phyloP scores from a whole-genome alignment of 1,140 invertebrate species.

The Metaphire vulgaris region DNA sequence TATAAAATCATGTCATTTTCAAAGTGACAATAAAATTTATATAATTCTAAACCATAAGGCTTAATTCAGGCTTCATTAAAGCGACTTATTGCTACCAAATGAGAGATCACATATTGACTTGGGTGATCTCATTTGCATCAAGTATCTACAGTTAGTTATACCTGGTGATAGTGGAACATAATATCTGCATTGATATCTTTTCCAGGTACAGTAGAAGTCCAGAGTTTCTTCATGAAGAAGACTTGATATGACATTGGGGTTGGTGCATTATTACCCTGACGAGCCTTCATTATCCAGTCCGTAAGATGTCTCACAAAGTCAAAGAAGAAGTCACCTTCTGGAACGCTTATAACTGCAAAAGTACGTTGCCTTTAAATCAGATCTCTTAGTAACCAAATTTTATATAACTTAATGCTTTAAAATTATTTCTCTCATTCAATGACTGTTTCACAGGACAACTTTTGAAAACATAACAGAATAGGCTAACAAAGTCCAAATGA shows the following conservation, averaged over 20 bases:
- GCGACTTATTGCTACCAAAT: too few relatives aligned
- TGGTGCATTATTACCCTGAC: not conserved
- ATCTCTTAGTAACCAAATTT: not conserved
- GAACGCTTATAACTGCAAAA: slow-evolving; percentile 63
- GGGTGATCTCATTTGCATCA: too few relatives aligned
- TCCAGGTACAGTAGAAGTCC: slow-evolving; percentile 96
- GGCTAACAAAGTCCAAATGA: too few relatives aligned
- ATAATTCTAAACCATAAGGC: too few relatives aligned
- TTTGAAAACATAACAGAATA: too few relatives aligned
- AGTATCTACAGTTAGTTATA: too few relatives aligned
- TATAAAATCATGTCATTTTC: not conserved
- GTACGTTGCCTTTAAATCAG: not conserved
- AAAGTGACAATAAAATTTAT: not conserved
- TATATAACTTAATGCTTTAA: too few relatives aligned
- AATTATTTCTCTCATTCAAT: too few relatives aligned
- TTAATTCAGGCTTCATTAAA: too few relatives aligned
- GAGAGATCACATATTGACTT: too few relatives aligned
- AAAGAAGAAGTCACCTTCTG: slow-evolving; percentile 99
- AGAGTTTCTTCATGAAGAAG: slow-evolving; percentile 99
- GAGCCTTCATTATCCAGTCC: slow-evolving; percentile 92
- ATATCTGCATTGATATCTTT: slow-evolving; percentile 93
- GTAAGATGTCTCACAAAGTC: slow-evolving; percentile 97
- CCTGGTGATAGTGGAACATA: slow-evolving; percentile 97
- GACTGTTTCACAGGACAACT: too few relatives aligned
- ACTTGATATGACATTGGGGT: slow-evolving; percentile 69